Conservation (phyloP, 1,140 invertebrate species). For the Parapsyche elsis region DNA sequence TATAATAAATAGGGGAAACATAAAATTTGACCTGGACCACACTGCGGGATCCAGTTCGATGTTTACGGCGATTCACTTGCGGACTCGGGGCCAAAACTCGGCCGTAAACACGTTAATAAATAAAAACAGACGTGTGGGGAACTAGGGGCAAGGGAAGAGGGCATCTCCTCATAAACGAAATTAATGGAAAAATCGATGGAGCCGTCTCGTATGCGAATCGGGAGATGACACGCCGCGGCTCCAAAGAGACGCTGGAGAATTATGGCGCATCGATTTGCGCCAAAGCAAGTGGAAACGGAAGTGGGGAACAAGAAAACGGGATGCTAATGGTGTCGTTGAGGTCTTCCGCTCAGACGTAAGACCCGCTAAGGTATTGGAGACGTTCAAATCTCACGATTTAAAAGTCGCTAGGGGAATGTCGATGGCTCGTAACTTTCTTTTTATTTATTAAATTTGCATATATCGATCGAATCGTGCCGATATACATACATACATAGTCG, state of each 20-base stretch:
- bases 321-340: constrained; percentile 5
- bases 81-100: not conserved
- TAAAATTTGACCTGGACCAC: constrained; percentile 19
- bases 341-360: not conserved
- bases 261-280: constrained; percentile 24
- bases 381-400: not conserved
- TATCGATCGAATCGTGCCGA: not conserved
- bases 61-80: constrained; percentile 22
- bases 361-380: not conserved
- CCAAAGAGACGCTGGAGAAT: not conserved
- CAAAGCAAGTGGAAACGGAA: constrained; percentile 1
- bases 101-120: constrained; percentile 27
- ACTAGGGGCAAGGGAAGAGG: not conserved
- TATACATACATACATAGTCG: no score
- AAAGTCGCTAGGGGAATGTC: not conserved
- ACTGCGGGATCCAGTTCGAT: constrained; percentile 9
- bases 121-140: not conserved
- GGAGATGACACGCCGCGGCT: not conserved
- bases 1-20: constrained; percentile 11
- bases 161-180: constrained; percentile 12
- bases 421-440: not conserved
- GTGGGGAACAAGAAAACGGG: not conserved
- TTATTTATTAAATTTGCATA: not conserved
- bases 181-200: constrained; percentile 32
- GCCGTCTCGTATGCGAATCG: not conserved